Percentiles rank a stretch among this genome's conserved stretches.
These are phyloP conservation scores for Anomalospiza imberbis DNA, from an alignment of 2,797 vertebrate species.

Conservation along the genomic window DNA sequence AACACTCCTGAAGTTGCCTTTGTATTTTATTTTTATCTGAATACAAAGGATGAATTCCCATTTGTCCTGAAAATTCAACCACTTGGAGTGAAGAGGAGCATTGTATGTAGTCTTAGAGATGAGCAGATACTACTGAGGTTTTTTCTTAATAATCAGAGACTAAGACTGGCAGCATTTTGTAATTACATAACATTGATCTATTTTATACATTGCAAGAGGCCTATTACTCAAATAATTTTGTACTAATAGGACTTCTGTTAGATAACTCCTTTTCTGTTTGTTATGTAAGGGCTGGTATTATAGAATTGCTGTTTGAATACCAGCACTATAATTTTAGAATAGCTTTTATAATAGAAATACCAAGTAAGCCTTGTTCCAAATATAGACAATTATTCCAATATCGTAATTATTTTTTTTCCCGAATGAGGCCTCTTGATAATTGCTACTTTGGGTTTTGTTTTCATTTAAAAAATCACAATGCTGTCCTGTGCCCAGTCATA, in stretches of 20 bases:
- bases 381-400: conserved; percentile 12
- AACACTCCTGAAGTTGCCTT: not conserved
- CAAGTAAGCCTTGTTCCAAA: conserved; percentile 9
- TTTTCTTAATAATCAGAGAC: conserved; percentile 19
- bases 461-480: not conserved
- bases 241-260: conserved; percentile 51
- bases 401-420: not conserved
- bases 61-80: not conserved
- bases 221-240: conserved; percentile 32
- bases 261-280: conserved; percentile 51
- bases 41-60: not conserved
- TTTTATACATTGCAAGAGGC: conserved; percentile 24
- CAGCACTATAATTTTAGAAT: conserved; percentile 48
- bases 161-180: conserved; percentile 4
- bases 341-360: conserved; percentile 28
- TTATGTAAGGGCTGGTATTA: conserved; percentile 42
- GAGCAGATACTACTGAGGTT: conserved; percentile 9
- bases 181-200: conserved; percentile 44
- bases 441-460: not conserved
- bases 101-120: conserved; percentile 9
- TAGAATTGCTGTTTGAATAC: conserved; percentile 35
- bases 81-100: not conserved
- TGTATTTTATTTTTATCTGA: conserved; percentile 16
- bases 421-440: not conserved
- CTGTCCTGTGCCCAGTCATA: not conserved